phyloP scores from a whole-genome alignment of 2,888 invertebrate species.

The Ophion obscuratus region DNA sequence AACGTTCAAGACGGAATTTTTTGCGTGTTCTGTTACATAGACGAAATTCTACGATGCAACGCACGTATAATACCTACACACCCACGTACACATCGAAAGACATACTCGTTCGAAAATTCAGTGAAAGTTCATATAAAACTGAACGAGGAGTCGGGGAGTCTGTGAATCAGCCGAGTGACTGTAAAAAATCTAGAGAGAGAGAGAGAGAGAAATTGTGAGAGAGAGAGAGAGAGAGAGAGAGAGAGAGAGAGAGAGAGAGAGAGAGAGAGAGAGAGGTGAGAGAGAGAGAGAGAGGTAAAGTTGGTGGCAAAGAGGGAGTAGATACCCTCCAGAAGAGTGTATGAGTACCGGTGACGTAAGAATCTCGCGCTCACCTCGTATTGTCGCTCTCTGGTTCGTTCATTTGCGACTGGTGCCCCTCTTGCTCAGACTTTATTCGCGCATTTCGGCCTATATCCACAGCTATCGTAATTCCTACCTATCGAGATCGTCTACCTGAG shows the following conservation, averaged over 20 bases:
- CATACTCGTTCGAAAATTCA: constrained; percentile 70
- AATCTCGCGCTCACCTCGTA: constrained; percentile 55
- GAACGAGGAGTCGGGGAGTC: constrained; percentile 70
- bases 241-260: not conserved
- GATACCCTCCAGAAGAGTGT: constrained; percentile 18
- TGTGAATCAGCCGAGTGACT: constrained; percentile 59
- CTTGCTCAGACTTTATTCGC: constrained; percentile 19
- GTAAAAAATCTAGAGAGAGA: not conserved
- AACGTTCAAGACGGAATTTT: not conserved
- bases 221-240: not conserved
- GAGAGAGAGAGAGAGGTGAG: not conserved
- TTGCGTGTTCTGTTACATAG: not conserved
- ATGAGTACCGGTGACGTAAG: constrained; percentile 72
- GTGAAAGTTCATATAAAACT: constrained; percentile 79
- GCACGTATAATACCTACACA: not conserved
- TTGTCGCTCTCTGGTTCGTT: constrained; percentile 45
- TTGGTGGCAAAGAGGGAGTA: constrained; percentile 34
- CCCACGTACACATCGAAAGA: not conserved
- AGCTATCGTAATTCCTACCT: constrained; percentile 75
- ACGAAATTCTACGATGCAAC: not conserved
- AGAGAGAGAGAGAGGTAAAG: not conserved
- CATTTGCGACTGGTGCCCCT: constrained; percentile 25
- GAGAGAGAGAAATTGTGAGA: not conserved
- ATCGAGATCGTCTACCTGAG: constrained; percentile 70
- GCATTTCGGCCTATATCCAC: constrained; percentile 54